Evolutionary conservation across 2,888 invertebrate species (phyloP), one percentile per base, ranked within the genome.

Genomic region (Drosophila sordidula): DNA sequence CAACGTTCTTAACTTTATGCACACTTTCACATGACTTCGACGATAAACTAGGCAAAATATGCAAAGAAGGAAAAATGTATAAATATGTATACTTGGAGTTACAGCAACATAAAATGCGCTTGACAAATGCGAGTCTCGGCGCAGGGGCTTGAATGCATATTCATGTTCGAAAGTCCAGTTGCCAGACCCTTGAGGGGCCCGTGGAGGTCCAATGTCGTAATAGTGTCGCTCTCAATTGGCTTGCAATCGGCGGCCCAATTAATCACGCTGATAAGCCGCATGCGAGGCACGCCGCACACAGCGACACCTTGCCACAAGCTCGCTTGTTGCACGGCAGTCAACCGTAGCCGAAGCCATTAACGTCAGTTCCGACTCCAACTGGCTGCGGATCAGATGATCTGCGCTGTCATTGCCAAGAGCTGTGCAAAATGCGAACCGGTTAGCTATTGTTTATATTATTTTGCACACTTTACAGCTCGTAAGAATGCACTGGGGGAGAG

Each of bases 201-300:
- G 55, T 50, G 51, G 46, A 49, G 55, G 45, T 46, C 22, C 16
- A 54, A 61, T 62, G 58, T 75, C 45, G 75, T 50, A 75, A 75
- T 25, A 18, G 5, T 52, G 56, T 49, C 32, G 50, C 65, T 65
- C 54, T 45, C 14, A 58, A 54, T 59, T 51, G 32, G 58, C 61
- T 44, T 47, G 46, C 62, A 74, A 71, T 75, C 71, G 68, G 58
- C 52, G 44, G 34, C 49, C 61, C 65, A 76, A 75, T 75, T 58
- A 72, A 75, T 72, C 76, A 68, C 42, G 18, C 18, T 18, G 70
- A 69, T 61, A 68, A 56, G 61, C 16, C 16, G 39, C 45, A 52
- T 36, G 44, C 36, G 34, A 55, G 44, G n/a, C n/a, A n/a, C n/a
- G 61, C 16, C 16, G 45, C 32, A 42, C 42, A 62, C 29, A 38